Base-by-base conservation (phyloP, 2,797 vertebrate species). In the Morus bassanus region DNA sequence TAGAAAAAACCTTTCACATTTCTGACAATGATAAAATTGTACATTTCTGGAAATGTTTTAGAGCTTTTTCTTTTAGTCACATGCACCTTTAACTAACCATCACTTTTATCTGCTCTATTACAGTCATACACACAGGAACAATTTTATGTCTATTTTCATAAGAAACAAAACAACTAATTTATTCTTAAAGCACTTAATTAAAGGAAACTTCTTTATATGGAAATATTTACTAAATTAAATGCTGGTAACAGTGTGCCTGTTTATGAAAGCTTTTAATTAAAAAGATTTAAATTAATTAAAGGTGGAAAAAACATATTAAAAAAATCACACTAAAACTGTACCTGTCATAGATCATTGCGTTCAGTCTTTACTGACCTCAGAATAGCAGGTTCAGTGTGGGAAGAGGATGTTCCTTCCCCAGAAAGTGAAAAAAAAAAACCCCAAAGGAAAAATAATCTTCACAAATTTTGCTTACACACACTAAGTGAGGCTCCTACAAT, bases 191-290 rank as follows among this genome's bases (percentile, higher is more conserved):
- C n/a, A 85, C 48, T 68, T 91, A 75, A 89, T 79, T 91, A 95
- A 92, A 90, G 68, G 56, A 87, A 93, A 89, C 30, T 5, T 92
- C 37, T 64, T 70, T 43, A 74, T 41, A 85, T 21, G 60, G 72
- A 91, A 96, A 95, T 87, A 83, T 46, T 85, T 65, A 85, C 53
- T 88, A 68, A 92, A 93, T 92, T 88, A 94, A 91, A 82, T 28
- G 53, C 51, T 79, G 15, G 31, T 59, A 86, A 85, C 15, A 28
- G 6, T 27, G 50, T 63, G 56, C 6, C 25, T 68, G 31, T 27
- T 77, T 72, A 87, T 59, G 60, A 88, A 89, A 28, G 37, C 10
- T 54, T 95, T 65, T 92, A 93, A 96, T 93, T 92, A 94, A 93
- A 91, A 74, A 68, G 68, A 92, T 46, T 89, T 85, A 48, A 77